These are phyloP conservation scores for Mercenaria mercenaria DNA, from an alignment of 1,140 invertebrate genomes.

Conservation along the genomic window DNA sequence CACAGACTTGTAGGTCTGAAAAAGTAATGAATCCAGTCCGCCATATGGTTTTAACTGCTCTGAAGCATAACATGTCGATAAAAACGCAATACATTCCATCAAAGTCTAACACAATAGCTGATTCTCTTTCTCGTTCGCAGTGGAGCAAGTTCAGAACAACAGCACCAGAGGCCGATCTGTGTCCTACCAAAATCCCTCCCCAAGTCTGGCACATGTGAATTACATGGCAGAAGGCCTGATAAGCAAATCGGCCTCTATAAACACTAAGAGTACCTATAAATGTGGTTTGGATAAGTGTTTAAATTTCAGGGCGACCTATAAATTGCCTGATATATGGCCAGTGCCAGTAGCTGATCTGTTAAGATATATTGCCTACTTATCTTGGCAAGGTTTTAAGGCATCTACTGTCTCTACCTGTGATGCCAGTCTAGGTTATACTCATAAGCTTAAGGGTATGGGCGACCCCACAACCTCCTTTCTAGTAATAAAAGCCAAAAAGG, in stretches of 20 bases:
- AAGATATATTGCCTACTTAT: background rate
- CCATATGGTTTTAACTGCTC: background rate
- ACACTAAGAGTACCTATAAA: no score
- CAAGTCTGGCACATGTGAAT: background rate
- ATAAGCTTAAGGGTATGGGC: background rate
- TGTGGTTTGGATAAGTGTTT: no score
- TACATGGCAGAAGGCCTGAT: background rate
- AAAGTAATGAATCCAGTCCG: constrained; percentile 5
- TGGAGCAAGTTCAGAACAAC: background rate
- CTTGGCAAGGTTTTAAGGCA: background rate
- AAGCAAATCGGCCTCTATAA: no score
- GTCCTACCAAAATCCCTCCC: background rate
- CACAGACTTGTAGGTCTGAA: background rate
- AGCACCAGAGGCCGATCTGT: background rate
- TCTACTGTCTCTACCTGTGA: background rate
- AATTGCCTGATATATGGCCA: background rate
- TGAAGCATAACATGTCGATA: constrained; percentile 1
- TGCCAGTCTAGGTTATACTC: background rate
- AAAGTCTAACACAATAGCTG: no score
- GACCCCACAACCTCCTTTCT: no score
- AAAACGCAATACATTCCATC: constrained; percentile 45
- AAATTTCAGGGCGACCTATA: background rate
- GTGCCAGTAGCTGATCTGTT: background rate
- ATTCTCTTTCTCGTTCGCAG: no score
- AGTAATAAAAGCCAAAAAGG: no score